phyloP scores from a whole-genome alignment of 2,888 invertebrate species.

The Caradrina kadenii region DNA sequence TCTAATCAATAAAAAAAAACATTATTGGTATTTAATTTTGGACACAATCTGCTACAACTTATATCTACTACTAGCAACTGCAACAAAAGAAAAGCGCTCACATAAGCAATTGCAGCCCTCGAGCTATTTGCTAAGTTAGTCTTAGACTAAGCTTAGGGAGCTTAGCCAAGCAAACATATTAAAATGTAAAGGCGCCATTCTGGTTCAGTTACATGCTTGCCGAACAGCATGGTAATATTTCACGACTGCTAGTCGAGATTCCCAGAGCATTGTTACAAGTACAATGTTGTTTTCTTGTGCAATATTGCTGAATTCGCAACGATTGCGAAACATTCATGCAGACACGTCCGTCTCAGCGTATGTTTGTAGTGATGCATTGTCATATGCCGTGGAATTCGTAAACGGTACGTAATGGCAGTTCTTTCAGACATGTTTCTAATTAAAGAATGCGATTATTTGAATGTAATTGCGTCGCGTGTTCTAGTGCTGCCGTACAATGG shows the following conservation, averaged over 20 bases:
- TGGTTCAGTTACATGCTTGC: conserved; percentile 51
- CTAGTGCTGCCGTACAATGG: not conserved
- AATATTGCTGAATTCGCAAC: conserved; percentile 86
- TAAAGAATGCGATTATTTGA: conserved; percentile 39
- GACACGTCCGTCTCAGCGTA: conserved; percentile 78
- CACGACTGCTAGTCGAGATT: conserved; percentile 76
- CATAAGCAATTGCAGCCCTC: conserved; percentile 2
- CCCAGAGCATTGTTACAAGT: conserved; percentile 82
- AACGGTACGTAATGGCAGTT: conserved; percentile 61
- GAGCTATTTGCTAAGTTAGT: conserved; percentile 2
- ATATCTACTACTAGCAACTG: no score
- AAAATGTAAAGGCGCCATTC: conserved; percentile 40
- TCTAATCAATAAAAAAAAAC: no score
- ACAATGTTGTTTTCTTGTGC: conserved; percentile 88
- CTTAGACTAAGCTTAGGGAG: conserved; percentile 6
- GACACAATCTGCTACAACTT: no score
- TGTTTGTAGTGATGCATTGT: conserved; percentile 81
- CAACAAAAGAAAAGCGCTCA: not conserved
- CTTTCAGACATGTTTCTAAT: conserved; percentile 46
- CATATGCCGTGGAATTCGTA: conserved; percentile 73
- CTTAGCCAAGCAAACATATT: conserved; percentile 34
- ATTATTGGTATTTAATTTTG: no score
- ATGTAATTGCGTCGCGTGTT: conserved; percentile 32
- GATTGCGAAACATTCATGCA: conserved; percentile 80
- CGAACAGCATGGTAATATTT: conserved; percentile 66